Evolutionary conservation across 2,888 invertebrate genomes (phyloP).

Genomic region (Phalera bucephala): DNA sequence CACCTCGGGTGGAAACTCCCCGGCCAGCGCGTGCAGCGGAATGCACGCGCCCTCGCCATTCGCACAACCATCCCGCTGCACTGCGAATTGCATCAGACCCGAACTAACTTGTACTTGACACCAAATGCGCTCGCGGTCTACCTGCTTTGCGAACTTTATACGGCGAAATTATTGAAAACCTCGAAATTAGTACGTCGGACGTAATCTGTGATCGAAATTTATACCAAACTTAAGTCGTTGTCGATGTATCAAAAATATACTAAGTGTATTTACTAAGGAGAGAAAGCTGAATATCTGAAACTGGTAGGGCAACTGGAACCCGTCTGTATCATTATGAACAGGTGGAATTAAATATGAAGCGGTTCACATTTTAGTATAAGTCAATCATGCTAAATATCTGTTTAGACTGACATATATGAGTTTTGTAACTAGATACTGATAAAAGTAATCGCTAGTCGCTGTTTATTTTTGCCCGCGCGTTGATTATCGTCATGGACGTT

Average conservation of each 20-base stretch:
- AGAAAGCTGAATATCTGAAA: conserved; percentile 15
- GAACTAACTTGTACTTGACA: conserved; percentile 31
- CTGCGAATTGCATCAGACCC: conserved; percentile 57
- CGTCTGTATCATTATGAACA: no score
- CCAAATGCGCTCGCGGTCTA: conserved; percentile 39
- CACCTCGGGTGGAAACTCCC: conserved; percentile 54
- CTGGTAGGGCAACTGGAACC: conserved; percentile 14
- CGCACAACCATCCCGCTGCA: conserved; percentile 39
- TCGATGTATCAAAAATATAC: background rate
- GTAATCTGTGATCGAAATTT: background rate
- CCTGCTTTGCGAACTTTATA: conserved; percentile 49
- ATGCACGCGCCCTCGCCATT: conserved; percentile 40
- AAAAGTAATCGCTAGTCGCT: no score
- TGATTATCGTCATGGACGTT: no score
- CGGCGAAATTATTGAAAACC: conserved; percentile 29
- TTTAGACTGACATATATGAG: no score
- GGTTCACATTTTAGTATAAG: no score
- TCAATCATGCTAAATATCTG: no score
- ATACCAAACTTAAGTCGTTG: background rate
- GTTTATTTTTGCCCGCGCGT: no score
- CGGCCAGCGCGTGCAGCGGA: conserved; percentile 47
- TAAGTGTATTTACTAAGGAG: background rate
- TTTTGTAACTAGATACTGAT: no score
- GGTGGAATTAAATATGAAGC: no score
- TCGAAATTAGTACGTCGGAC: background rate